Evolutionary conservation across 2,888 invertebrate species (phyloP).

Genomic region (Heteromyza rotundicornis): DNA sequence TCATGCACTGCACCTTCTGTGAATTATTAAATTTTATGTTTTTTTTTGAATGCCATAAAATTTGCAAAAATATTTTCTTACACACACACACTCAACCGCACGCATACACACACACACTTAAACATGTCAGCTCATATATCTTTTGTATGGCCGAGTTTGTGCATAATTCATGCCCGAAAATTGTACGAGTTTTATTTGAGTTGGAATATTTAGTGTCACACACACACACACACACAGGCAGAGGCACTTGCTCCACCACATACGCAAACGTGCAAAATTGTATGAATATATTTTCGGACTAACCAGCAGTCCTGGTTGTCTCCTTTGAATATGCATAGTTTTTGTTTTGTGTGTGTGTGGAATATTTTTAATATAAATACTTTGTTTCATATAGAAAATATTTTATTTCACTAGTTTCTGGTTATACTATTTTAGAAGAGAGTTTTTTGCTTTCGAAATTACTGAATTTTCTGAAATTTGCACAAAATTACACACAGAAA

Average conservation of each 20-base stretch:
- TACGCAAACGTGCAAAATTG: not conserved
- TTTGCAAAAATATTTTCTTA: not conserved
- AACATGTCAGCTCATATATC: not conserved
- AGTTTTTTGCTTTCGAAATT: too few species aligned
- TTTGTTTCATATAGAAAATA: too few species aligned
- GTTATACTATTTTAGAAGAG: too few species aligned
- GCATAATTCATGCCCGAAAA: not conserved
- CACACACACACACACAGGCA: too few species aligned
- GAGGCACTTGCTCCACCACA: too few species aligned
- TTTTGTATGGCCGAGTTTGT: not conserved
- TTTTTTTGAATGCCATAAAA: not conserved
- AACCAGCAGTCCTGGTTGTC: too few species aligned
- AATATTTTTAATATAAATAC: not conserved
- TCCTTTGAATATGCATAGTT: not conserved
- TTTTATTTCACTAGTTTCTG: too few species aligned
- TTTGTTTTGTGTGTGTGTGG: not conserved
- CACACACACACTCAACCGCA: not conserved
- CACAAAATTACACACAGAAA: not conserved
- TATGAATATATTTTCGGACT: too few species aligned
- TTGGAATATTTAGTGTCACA: not conserved
- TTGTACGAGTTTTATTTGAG: not conserved
- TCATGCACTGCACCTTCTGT: not conserved
- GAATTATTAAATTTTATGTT: not conserved
- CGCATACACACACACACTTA: not conserved
- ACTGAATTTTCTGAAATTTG: not conserved